Base-by-base conservation (phyloP, 2,888 invertebrate species). In the Lochmaea capreae region DNA sequence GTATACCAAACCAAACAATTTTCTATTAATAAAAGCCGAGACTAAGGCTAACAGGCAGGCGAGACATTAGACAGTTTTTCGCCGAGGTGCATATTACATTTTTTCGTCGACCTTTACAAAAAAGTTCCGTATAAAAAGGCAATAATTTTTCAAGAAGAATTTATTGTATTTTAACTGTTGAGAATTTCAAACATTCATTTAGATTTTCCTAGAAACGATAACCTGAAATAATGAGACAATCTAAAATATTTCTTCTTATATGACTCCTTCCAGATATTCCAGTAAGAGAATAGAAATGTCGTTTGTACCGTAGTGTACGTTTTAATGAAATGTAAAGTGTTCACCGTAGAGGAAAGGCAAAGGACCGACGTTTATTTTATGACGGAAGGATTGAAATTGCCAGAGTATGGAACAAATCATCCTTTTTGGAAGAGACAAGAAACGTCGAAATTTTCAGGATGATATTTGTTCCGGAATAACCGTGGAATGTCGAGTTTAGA, bases 241-340 rank as follows among this genome's bases (percentile, higher is more conserved):
- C 33, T 59, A 39, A 59, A 59, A 59, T 59, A 59, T 39, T 16
- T 12, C 42, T 16, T 8, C 62, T 62, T 42, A 43, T 43, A 16
- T 43, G 62, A 39, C 62, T 18, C 11, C 43, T 63, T 63, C 43
- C 5, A 43, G 62, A 63, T 63, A 63, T 43, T 63, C 16, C 16
- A 16, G 62, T 39, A 10, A 43, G 39, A 63, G 69, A 69, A 66
- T 26, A 59, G 49, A 58, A 63, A 63, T 63, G 42, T 63, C 16
- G 18, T 62, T 39, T 58, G 61, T 65, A 42, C 43, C 54, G 52
- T 46, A 14, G 54, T 61, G 67, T 65, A 73, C 71, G 74, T 75
- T 74, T 77, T 83, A 84, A 84, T 84, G 84, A 84, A 84, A 84
- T 83, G 83, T 84, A 84, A 85, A 84, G 83, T 81, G 83, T 81